phyloP scores from a whole-genome alignment of 2,888 invertebrate genomes.

The Orthosia incerta region DNA sequence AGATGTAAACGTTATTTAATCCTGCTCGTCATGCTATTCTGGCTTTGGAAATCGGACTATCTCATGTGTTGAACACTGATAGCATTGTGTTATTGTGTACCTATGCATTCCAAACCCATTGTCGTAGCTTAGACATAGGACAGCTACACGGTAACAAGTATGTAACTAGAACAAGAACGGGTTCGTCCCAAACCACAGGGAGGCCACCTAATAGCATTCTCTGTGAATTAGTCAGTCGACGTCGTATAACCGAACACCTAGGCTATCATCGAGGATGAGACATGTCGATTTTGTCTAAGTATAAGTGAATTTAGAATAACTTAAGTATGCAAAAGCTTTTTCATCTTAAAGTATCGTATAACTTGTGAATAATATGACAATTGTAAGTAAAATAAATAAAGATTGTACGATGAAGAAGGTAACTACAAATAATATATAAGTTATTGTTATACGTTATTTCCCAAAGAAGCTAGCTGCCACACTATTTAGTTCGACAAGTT shows the following conservation, averaged over 20 bases:
- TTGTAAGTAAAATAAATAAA: too few species aligned
- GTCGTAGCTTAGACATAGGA: neutral
- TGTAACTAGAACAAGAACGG: conserved; percentile 19
- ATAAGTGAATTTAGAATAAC: too few species aligned
- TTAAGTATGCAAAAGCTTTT: neutral
- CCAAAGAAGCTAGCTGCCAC: neutral
- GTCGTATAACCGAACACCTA: conserved; percentile 25
- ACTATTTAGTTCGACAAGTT: conserved; percentile 1
- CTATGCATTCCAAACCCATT: neutral
- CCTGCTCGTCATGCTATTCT: neutral
- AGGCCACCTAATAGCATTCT: conserved; percentile 32
- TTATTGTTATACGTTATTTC: too few species aligned
- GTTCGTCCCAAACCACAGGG: conserved; percentile 3
- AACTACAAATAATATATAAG: too few species aligned
- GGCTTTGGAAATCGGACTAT: neutral
- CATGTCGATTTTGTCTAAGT: conserved; percentile 1
- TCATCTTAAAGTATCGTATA: neutral
- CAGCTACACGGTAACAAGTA: neutral
- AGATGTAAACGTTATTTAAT: neutral
- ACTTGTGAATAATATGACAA: neutral
- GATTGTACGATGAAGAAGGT: too few species aligned
- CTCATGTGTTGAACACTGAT: neutral
- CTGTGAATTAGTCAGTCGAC: conserved; percentile 29
- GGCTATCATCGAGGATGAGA: conserved; percentile 35
- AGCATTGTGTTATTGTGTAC: neutral